Percentiles rank a stretch among this genome's conserved stretches.
These are phyloP conservation scores for Bucorvus abyssinicus DNA, from an alignment of 2,797 vertebrate species.

Conservation along the genomic window DNA sequence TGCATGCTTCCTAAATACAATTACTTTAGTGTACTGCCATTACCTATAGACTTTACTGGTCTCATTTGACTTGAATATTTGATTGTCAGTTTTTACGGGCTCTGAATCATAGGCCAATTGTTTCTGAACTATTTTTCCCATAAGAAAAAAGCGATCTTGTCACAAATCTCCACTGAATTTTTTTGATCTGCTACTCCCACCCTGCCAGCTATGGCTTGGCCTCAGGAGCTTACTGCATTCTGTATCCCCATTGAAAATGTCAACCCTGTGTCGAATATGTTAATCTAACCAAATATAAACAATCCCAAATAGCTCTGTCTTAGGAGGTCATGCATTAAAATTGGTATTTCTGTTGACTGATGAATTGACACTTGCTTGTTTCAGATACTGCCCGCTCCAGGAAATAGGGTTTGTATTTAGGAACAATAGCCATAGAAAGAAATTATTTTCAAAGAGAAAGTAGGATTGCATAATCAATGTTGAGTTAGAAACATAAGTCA, in stretches of 20 bases:
- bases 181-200: not conserved
- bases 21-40: not conserved
- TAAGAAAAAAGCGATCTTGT: not conserved
- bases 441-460: not conserved
- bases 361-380: not conserved
- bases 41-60: not conserved
- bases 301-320: not conserved
- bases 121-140: not conserved
- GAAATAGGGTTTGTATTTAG: not conserved
- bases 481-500: not conserved
- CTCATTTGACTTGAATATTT: not conserved
- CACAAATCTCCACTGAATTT: not conserved
- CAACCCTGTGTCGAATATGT: not conserved
- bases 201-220: not conserved
- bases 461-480: not conserved
- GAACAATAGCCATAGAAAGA: not conserved
- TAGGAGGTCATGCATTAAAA: conserved; percentile 2
- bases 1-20: not conserved
- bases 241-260: not conserved
- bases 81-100: not conserved
- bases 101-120: not conserved
- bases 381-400: not conserved
- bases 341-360: not conserved
- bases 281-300: not conserved
- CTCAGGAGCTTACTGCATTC: not conserved